phyloP scores from a whole-genome alignment of 1,140 invertebrate species.

The Lasaia peninsularis region DNA sequence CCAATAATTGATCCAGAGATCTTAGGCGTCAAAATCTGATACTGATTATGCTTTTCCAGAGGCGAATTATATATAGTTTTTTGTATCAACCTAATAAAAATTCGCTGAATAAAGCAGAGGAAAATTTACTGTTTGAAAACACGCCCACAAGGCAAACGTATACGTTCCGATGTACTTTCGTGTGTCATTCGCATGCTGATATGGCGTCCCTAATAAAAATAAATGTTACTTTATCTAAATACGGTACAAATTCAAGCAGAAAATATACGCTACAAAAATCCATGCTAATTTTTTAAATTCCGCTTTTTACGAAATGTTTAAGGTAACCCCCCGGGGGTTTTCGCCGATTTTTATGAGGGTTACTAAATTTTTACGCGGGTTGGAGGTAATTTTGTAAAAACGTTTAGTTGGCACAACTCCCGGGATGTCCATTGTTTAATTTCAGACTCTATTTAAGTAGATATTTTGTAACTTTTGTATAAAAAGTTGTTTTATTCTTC shows the following conservation, averaged over 20 bases:
- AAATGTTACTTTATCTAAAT: conserved; percentile 9
- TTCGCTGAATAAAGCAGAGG: conserved; percentile 10
- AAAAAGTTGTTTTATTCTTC: too few species aligned
- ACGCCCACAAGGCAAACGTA: conserved; percentile 8
- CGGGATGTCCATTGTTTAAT: too few species aligned
- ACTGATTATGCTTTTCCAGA: too few species aligned
- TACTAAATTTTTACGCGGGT: neutral
- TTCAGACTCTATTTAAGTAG: too few species aligned
- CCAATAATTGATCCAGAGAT: too few species aligned
- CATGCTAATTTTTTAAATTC: neutral
- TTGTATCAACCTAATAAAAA: conserved; percentile 8
- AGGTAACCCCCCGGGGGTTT: neutral
- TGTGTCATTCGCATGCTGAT: conserved; percentile 10
- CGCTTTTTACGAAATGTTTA: neutral
- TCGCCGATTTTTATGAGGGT: neutral
- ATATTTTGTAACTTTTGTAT: too few species aligned
- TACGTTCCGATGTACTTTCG: conserved; percentile 8
- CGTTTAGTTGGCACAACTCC: too few species aligned
- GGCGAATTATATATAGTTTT: neutral
- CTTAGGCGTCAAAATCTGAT: too few species aligned
- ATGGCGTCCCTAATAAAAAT: conserved; percentile 9
- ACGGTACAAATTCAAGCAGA: neutral
- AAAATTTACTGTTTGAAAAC: conserved; percentile 4
- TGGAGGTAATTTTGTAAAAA: neutral
- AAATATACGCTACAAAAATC: neutral